Evolutionary conservation across 2,888 invertebrate genomes (phyloP).

Genomic region (Ditula angustiorana): DNA sequence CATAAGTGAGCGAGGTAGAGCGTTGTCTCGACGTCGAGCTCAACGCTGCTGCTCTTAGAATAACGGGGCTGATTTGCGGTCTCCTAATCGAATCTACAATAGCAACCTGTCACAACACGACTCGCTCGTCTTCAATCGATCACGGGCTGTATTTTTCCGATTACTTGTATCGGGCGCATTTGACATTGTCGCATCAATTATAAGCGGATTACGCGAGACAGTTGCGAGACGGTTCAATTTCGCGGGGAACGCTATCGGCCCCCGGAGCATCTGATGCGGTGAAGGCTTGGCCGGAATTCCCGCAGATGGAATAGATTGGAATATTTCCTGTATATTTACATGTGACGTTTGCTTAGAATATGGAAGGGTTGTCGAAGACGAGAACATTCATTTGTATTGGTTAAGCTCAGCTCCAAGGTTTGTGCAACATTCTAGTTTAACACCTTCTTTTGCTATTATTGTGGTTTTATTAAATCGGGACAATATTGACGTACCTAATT

Average conservation of each 20-base stretch:
- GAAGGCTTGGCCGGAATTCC: not conserved
- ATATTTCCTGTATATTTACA: slow-evolving; percentile 5
- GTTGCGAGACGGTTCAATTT: slow-evolving; percentile 83
- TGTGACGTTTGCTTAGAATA: not conserved
- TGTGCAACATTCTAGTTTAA: too few species aligned
- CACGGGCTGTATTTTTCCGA: slow-evolving; percentile 84
- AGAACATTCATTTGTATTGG: too few species aligned
- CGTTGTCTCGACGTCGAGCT: too few species aligned
- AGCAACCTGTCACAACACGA: slow-evolving; percentile 24
- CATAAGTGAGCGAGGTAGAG: too few species aligned
- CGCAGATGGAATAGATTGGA: slow-evolving; percentile 5
- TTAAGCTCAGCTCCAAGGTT: too few species aligned
- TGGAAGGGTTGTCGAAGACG: too few species aligned
- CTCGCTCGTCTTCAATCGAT: slow-evolving; percentile 68
- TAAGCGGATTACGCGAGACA: slow-evolving; percentile 83
- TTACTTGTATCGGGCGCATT: slow-evolving; percentile 76
- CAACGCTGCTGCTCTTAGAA: too few species aligned
- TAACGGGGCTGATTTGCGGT: not conserved
- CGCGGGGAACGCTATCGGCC: slow-evolving; percentile 57
- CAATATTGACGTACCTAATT: too few species aligned
- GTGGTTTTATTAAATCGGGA: too few species aligned
- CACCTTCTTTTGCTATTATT: too few species aligned
- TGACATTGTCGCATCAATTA: slow-evolving; percentile 85
- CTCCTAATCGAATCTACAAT: slow-evolving; percentile 2
- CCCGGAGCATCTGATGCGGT: slow-evolving; percentile 30